Base-by-base conservation (phyloP, 2,888 invertebrate species). In the Pseudoips prasinana region DNA sequence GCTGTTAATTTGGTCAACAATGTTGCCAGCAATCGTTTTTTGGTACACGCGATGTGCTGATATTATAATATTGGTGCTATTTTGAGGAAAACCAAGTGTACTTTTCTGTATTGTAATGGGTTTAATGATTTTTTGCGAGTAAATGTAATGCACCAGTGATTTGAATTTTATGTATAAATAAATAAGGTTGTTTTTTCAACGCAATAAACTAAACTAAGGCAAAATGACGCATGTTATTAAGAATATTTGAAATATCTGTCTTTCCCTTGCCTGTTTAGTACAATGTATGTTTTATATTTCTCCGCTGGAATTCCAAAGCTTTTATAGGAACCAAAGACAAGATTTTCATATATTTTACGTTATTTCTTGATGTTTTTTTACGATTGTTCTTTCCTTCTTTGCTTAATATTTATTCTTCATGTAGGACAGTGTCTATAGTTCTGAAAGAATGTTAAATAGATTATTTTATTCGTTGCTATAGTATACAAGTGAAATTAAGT, bases 31-130 rank as follows among this genome's bases (percentile, higher is more conserved):
- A 53, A 58, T 67, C 53, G 58, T 56, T 65, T 50, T 57, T 63
- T 48, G 44, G 58, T 65, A 65, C 60, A 64, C 63, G 49, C 65
- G 58, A 71, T 68, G 73, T 76, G 75, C 81, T 82, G 70, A 80
- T 80, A 80, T 82, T 77, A 70, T 58, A 72, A 75, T 78, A 79
- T 85, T 86, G 87, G 86, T 87, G 86, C 87, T 87, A 87, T 84
- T 84, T 79, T 81, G 56, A 59, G 46, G 57, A 55, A 48, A 57
- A 70, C 59, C 61, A 58, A 63, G 65, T 66, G 68, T 70, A 71
- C 65, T 54, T 71, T 72, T 66, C 61, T 68, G 64, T 71, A 56
- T 41, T 26, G 65, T 66, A 47, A 64, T 64, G 55, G 46, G 57
- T 51, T 54, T 64, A 46, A 55, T 60, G 23, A 46, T 58, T 46